phyloP scores from a whole-genome alignment of 37 sponge, comb jelly and placozoan genomes.

The Eunapius fragilis region DNA sequence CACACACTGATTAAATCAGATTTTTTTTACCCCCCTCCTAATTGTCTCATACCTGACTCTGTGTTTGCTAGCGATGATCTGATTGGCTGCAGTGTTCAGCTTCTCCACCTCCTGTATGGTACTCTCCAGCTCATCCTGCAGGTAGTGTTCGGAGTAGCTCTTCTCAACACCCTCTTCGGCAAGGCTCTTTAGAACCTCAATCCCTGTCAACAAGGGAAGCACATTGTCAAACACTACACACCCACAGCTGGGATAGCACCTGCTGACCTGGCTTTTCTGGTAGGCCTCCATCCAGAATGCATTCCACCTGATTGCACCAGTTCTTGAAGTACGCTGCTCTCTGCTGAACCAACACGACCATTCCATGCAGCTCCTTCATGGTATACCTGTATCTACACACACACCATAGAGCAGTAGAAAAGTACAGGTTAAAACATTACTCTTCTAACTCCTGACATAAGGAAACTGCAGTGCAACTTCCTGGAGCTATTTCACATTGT shows the following conservation, averaged over 20 bases:
- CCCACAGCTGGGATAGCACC: neutral
- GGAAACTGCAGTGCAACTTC: too few species aligned
- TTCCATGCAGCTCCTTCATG: conserved; percentile 59
- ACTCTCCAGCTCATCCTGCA: conserved; percentile 29
- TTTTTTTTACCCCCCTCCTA: neutral
- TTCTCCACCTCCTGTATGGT: conserved; percentile 63
- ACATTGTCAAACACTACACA: neutral
- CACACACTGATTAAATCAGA: neutral
- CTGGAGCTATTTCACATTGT: too few species aligned
- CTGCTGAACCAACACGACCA: conserved; percentile 26
- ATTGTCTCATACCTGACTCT: conserved; percentile 9
- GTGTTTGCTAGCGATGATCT: conserved; percentile 23
- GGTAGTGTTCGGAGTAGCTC: conserved; percentile 31
- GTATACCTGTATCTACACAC: conserved; percentile 78
- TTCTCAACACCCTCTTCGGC: conserved; percentile 34
- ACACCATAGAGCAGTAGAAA: neutral
- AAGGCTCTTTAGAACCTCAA: conserved; percentile 22
- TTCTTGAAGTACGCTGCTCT: conserved; percentile 33
- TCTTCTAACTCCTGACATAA: neutral
- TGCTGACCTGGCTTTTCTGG: conserved; percentile 42
- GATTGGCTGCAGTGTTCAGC: conserved; percentile 37
- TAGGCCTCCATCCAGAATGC: conserved; percentile 28
- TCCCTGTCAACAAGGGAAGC: conserved; percentile 11
- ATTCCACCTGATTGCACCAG: conserved; percentile 62
- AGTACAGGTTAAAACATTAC: neutral